Percentiles rank a stretch among this genome's conserved stretches.
phyloP scores from a whole-genome alignment of 2,113 vertebrate species.

The Oreotrochilus melanogaster region DNA sequence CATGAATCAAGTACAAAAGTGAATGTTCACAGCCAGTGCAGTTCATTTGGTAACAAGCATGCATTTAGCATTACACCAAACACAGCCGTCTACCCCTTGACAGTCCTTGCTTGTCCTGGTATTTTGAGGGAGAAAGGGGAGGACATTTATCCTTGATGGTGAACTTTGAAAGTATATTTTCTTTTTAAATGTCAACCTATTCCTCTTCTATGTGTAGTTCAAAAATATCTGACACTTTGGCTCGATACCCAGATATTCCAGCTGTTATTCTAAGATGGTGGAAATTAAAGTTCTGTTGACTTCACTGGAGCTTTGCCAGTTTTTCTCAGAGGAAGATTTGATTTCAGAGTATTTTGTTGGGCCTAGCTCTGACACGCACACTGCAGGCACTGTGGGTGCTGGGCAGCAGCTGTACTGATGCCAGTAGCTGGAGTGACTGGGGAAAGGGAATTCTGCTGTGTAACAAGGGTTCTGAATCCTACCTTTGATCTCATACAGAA shows the following conservation, averaged over 20 bases:
- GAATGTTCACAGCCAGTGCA: slow-evolving; percentile 51
- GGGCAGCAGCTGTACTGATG: neutral
- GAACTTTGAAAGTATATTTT: slow-evolving; percentile 65
- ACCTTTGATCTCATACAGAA: neutral
- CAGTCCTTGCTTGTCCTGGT: slow-evolving; percentile 22
- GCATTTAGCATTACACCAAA: slow-evolving; percentile 57
- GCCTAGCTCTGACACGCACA: neutral
- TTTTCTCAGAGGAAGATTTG: slow-evolving; percentile 54
- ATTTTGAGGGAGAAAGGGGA: slow-evolving; percentile 1
- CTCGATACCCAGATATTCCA: slow-evolving; percentile 55
- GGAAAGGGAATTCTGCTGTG: neutral
- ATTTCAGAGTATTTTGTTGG: slow-evolving; percentile 48
- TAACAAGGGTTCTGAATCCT: neutral
- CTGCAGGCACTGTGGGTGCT: neutral
- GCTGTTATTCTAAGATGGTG: slow-evolving; percentile 70
- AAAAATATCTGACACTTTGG: slow-evolving; percentile 63
- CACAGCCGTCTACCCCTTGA: neutral
- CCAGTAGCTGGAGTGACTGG: neutral
- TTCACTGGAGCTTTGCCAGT: slow-evolving; percentile 56
- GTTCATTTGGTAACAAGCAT: slow-evolving; percentile 31
- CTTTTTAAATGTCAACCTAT: slow-evolving; percentile 48
- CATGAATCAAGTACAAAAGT: slow-evolving; percentile 51
- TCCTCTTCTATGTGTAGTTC: slow-evolving; percentile 54
- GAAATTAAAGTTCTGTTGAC: slow-evolving; percentile 69
- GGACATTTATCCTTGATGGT: neutral